These are phyloP conservation scores for Caenorhabditis panamensis DNA, from an alignment of 2,888 invertebrate species.

Conservation along the genomic window DNA sequence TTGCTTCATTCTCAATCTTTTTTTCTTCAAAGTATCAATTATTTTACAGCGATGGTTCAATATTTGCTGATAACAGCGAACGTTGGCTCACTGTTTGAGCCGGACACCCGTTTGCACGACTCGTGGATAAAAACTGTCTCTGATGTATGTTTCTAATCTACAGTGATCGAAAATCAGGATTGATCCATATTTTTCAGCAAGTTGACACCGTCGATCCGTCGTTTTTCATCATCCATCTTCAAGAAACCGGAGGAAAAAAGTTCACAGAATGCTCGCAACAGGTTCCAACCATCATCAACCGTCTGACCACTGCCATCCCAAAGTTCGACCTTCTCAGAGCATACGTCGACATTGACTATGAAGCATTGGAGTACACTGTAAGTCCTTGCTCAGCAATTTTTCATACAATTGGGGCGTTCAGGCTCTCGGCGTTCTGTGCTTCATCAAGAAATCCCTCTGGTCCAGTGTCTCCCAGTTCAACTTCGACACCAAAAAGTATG, in stretches of 20 bases:
- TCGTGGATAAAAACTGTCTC: conserved; percentile 68
- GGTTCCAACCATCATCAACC: conserved; percentile 72
- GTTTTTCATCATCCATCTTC: conserved; percentile 72
- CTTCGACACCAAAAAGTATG: conserved; percentile 68
- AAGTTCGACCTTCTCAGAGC: conserved; percentile 69
- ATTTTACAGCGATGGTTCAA: conserved; percentile 39
- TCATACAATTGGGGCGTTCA: too few relatives aligned
- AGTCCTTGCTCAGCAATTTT: neutral
- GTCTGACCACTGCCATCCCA: conserved; percentile 64
- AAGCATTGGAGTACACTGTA: conserved; percentile 75
- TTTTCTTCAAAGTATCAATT: neutral
- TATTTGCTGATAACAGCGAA: conserved; percentile 78
- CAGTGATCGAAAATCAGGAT: neutral
- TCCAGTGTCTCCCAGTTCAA: conserved; percentile 70
- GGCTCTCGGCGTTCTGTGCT: conserved; percentile 77
- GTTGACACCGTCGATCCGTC: conserved; percentile 63
- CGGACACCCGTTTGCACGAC: conserved; percentile 66
- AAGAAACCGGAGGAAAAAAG: conserved; percentile 72
- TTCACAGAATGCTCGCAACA: conserved; percentile 66
- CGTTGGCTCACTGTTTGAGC: conserved; percentile 80
- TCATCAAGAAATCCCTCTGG: conserved; percentile 67
- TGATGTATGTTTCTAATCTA: conserved; percentile 55
- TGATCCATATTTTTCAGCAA: conserved; percentile 63
- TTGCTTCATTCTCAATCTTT: conserved; percentile 12
- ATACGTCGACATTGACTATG: conserved; percentile 75